Base-by-base conservation (phyloP, 2,888 invertebrate genomes). In the Pharmacophagus antenor region DNA sequence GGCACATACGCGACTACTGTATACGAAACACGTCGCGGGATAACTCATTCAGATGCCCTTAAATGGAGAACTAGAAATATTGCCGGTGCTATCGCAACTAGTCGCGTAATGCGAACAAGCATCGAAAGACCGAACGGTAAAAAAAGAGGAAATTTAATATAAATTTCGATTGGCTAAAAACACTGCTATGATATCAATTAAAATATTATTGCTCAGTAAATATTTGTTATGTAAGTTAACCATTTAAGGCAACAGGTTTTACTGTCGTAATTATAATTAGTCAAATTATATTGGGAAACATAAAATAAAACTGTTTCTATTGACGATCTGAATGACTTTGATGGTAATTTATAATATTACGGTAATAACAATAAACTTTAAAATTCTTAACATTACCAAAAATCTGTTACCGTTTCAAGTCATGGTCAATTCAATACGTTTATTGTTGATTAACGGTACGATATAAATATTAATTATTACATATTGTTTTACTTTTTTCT, bases 11-110 rank as follows among this genome's bases (percentile, higher is more conserved):
- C 67, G 50, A 49, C 50, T 31, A 66, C 58, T 62, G 52, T 56
- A 65, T 65, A 67, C 65, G 69, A 63, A 67, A 66, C 70, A 69
- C 58, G 66, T 68, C 65, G 64, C 67, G 63, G 74, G 74, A 79
- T 83, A 80, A 79, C 74, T 82, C 78, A 82, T 77, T 80, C 79
- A 71, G 66, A 70, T 77, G 72, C 61, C 87, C 84, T 70, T 85
- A 82, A 74, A 85, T 67, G 80, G 83, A 46, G 66, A 64, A 66
- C 67, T 67, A 68, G 72, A 70, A 67, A 70, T 70, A 73, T 73
- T 67, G 67, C 70, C 66, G 63, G 63, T 63, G 61, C 67, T 66
- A 70, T 68, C 56, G 61, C 68, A 73, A 73, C 74, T 64, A 67
- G 71, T 72, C 70, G 68, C 71, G 74, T 77, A 82, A 85, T 80